These are phyloP conservation scores for Leucoma salicis DNA, from an alignment of 2,888 invertebrate genomes.

Conservation along the genomic window DNA sequence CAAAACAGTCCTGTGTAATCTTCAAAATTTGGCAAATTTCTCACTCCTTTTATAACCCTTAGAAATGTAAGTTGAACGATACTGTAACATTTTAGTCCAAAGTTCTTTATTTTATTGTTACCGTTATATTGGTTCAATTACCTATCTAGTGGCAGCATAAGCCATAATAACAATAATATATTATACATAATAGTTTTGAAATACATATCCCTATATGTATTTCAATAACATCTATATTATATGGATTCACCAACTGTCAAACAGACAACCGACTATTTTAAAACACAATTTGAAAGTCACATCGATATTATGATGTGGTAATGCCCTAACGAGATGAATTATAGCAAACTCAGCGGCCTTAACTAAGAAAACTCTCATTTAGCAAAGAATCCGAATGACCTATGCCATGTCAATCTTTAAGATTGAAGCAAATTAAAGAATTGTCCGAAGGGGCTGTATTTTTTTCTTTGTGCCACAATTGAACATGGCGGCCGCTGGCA, in stretches of 20 bases:
- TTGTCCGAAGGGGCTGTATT: too few relatives aligned
- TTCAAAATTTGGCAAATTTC: slow-evolving; percentile 63
- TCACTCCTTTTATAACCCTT: slow-evolving; percentile 23
- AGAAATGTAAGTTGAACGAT: slow-evolving; percentile 20
- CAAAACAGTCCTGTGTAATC: slow-evolving; percentile 38
- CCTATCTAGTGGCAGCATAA: slow-evolving; percentile 44
- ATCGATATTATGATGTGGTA: too few relatives aligned
- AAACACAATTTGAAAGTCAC: too few relatives aligned
- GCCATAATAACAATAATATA: slow-evolving; percentile 39
- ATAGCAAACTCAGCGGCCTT: too few relatives aligned
- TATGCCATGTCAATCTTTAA: too few relatives aligned
- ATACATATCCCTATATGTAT: slow-evolving; percentile 37
- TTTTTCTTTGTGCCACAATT: not conserved
- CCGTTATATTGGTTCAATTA: slow-evolving; percentile 36
- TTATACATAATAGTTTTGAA: too few relatives aligned
- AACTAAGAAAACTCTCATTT: too few relatives aligned
- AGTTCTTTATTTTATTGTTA: slow-evolving; percentile 28
- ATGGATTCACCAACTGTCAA: slow-evolving; percentile 28
- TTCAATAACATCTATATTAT: slow-evolving; percentile 32
- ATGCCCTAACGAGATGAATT: too few relatives aligned
- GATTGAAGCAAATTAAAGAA: too few relatives aligned
- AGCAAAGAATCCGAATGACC: too few relatives aligned
- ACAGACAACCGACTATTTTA: not conserved
- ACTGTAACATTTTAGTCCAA: slow-evolving; percentile 28
- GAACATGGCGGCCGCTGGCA: not conserved